Percentiles rank a stretch among this genome's conserved stretches.
These are phyloP conservation scores for Coccyzus lansbergi DNA, from an alignment of 2,797 vertebrate species.

Conservation along the genomic window DNA sequence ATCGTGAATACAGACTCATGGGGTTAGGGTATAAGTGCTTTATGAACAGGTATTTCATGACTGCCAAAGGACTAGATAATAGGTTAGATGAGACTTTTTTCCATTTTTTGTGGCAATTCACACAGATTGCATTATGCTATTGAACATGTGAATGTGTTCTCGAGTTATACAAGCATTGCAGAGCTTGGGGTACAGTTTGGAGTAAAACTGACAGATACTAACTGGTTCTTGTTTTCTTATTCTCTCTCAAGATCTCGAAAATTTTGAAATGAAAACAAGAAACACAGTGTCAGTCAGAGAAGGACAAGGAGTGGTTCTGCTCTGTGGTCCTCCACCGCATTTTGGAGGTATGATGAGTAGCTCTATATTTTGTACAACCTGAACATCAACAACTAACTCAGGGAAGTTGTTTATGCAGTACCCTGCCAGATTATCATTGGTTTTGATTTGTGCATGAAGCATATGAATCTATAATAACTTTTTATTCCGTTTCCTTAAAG, in stretches of 20 bases:
- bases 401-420: neutral
- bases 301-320: slow-evolving; percentile 79
- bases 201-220: neutral
- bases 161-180: neutral
- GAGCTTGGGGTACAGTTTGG: too few relatives aligned
- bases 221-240: slow-evolving; percentile 8
- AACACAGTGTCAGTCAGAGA: slow-evolving; percentile 75
- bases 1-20: neutral
- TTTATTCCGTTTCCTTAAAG: neutral
- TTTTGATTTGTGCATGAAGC: accelerated
- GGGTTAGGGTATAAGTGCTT: neutral
- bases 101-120: neutral
- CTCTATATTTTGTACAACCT: accelerated
- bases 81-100: accelerated
- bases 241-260: slow-evolving; percentile 71
- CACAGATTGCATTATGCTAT: neutral
- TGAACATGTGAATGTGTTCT: accelerated
- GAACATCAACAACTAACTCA: neutral
- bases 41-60: neutral
- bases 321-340: slow-evolving; percentile 73
- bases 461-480: accelerated
- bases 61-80: neutral
- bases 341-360: slow-evolving; percentile 61
- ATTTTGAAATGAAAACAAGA: slow-evolving; percentile 68
- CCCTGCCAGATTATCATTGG: accelerated